A percentile compares a stretch with the other conserved stretches of the same genome.
Conservation (phyloP, 2,888 invertebrate species). For the Argyresthia albistria region DNA sequence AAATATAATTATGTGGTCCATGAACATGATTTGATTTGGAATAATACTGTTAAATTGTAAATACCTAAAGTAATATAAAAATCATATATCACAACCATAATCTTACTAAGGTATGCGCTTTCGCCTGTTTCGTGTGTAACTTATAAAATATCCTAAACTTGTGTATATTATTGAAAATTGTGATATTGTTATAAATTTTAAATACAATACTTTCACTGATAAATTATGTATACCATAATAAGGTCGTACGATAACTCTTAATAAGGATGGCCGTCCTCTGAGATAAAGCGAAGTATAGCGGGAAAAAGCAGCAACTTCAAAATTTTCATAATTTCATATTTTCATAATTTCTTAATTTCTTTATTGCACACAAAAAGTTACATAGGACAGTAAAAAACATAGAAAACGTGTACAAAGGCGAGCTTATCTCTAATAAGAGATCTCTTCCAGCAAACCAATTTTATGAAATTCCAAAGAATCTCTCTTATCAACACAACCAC, state of each 20-base stretch:
- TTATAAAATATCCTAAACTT: slow-evolving; percentile 56
- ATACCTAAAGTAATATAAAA: slow-evolving; percentile 32
- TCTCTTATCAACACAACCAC: too few relatives aligned
- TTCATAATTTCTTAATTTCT: too few relatives aligned
- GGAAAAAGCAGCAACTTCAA: background rate
- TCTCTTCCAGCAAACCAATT: too few relatives aligned
- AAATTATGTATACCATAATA: slow-evolving; percentile 27
- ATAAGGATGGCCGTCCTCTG: slow-evolving; percentile 1
- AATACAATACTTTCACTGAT: slow-evolving; percentile 44
- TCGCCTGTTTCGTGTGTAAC: slow-evolving; percentile 63
- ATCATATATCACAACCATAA: slow-evolving; percentile 47
- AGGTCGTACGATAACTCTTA: background rate
- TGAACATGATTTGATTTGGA: slow-evolving; percentile 19
- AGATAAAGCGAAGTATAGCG: background rate
- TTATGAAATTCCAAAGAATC: too few relatives aligned
- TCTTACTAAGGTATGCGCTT: slow-evolving; percentile 52
- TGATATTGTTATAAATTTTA: slow-evolving; percentile 66
- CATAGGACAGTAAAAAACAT: too few relatives aligned
- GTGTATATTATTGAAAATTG: slow-evolving; percentile 71
- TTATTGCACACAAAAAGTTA: too few relatives aligned
- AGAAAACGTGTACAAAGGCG: too few relatives aligned
- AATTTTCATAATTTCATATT: too few relatives aligned
- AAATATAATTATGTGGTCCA: slow-evolving; percentile 30
- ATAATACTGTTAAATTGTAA: slow-evolving; percentile 34
- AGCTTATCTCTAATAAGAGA: too few relatives aligned